These are phyloP conservation scores for Tyrophagus putrescentiae DNA, from an alignment of 1,140 invertebrate genomes.

Conservation along the genomic window DNA sequence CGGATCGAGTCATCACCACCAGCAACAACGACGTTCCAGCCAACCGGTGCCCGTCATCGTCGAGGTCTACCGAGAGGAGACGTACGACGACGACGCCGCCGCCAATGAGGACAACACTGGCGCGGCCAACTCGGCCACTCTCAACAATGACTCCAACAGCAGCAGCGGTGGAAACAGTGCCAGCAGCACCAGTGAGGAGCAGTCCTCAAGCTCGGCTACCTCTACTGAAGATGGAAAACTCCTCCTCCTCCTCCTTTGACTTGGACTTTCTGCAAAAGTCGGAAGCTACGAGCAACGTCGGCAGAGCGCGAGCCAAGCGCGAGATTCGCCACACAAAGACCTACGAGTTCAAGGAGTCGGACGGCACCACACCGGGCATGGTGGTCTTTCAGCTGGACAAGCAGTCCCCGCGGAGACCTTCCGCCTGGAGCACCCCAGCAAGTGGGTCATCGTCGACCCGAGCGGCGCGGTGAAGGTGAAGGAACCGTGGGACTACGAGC, in stretches of 20 bases:
- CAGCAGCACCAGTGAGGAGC: constrained; percentile 62
- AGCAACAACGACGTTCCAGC: constrained; percentile 42
- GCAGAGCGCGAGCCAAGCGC: constrained; percentile 32
- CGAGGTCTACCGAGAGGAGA: constrained; percentile 11
- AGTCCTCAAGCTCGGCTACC: constrained; percentile 63
- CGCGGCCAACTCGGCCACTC: not conserved
- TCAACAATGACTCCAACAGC: not conserved
- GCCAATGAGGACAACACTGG: not conserved
- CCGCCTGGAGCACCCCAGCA: constrained; percentile 67
- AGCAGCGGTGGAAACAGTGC: constrained; percentile 61
- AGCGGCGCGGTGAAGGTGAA: constrained; percentile 80
- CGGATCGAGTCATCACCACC: no score
- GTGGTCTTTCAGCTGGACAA: constrained; percentile 78
- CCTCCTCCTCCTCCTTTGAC: constrained; percentile 8
- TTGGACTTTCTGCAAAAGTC: not conserved
- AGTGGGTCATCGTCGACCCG: constrained; percentile 74
- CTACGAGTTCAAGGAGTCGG: constrained; percentile 76
- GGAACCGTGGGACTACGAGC: constrained; percentile 92
- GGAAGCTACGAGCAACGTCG: not conserved
- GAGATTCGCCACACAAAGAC: constrained; percentile 77
- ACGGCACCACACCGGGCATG: constrained; percentile 69
- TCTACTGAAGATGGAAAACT: constrained; percentile 18
- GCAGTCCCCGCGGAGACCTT: constrained; percentile 77
- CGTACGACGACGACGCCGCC: not conserved
- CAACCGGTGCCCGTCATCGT: constrained; percentile 1